Conservation (phyloP, 2,888 invertebrate species). For the Eupithecia subumbrata region DNA sequence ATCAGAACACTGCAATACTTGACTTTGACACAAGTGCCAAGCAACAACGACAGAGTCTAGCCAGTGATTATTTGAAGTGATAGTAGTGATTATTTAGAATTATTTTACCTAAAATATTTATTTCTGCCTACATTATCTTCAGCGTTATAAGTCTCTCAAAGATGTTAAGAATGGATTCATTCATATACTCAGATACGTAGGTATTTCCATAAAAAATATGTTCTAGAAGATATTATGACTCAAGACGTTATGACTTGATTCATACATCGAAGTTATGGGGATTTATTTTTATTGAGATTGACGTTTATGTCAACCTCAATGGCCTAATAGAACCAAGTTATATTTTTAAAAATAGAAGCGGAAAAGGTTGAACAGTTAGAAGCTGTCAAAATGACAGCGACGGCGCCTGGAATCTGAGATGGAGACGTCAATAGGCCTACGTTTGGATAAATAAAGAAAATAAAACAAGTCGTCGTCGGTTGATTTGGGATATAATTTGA, state of each 20-base stretch:
- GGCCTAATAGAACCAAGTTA: conserved; percentile 59
- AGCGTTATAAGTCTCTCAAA: background rate
- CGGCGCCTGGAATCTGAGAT: conserved; percentile 70
- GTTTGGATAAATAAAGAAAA: conserved; percentile 55
- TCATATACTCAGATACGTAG: background rate
- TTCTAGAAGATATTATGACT: conserved; percentile 1
- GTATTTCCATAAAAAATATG: background rate
- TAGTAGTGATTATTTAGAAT: too few relatives aligned
- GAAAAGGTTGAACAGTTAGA: conserved; percentile 58
- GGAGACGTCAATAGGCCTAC: conserved; percentile 73
- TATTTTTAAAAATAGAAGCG: conserved; percentile 58
- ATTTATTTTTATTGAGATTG: conserved; percentile 5
- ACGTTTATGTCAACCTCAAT: conserved; percentile 36
- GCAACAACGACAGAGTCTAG: background rate
- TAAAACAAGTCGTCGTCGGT: conserved; percentile 43
- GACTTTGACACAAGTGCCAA: background rate
- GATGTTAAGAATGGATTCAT: background rate
- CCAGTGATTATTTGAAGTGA: too few relatives aligned
- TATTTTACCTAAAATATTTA: background rate
- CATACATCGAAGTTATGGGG: background rate
- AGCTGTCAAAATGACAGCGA: conserved; percentile 75
- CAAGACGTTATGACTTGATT: background rate
- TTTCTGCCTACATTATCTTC: background rate
- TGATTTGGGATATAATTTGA: conserved; percentile 29
- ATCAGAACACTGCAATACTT: background rate